These are phyloP conservation scores for Drosophila grimshawi DNA, from an alignment of 1,140 invertebrate genomes.

Conservation along the genomic window DNA sequence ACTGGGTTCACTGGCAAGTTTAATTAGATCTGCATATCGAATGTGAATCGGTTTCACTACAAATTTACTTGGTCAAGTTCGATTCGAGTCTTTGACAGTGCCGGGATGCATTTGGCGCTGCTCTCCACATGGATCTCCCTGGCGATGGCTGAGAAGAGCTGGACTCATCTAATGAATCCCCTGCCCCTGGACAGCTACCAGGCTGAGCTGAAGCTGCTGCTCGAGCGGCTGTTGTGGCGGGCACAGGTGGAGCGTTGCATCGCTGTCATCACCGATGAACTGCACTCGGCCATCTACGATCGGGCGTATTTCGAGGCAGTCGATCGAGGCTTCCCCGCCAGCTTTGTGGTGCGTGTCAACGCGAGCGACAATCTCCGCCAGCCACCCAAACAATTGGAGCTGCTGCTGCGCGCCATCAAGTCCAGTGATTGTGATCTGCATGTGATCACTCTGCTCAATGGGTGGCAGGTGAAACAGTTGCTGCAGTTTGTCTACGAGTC, in stretches of 20 bases:
- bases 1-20: constrained; percentile 54
- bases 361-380: constrained; percentile 88
- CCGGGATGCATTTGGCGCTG: constrained; percentile 47
- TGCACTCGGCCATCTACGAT: constrained; percentile 62
- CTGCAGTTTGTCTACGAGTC: constrained; percentile 89
- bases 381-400: constrained; percentile 86
- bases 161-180: neutral
- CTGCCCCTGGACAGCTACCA: constrained; percentile 35
- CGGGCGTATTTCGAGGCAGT: constrained; percentile 50
- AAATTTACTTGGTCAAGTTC: too few relatives aligned
- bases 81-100: constrained; percentile 9
- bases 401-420: constrained; percentile 86
- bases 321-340: constrained; percentile 22
- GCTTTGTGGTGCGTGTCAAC: constrained; percentile 52
- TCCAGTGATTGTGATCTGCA: constrained; percentile 89
- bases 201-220: constrained; percentile 40
- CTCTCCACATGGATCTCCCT: constrained; percentile 21
- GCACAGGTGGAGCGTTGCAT: constrained; percentile 66
- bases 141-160: neutral
- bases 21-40: constrained; percentile 78
- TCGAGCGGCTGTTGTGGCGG: constrained; percentile 50
- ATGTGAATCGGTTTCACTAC: constrained; percentile 31
- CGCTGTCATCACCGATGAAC: constrained; percentile 71
- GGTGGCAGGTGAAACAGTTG: constrained; percentile 87
- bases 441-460: constrained; percentile 90